Conservation (phyloP, 2,797 vertebrate genomes). For the Enteromius treurensis region DNA sequence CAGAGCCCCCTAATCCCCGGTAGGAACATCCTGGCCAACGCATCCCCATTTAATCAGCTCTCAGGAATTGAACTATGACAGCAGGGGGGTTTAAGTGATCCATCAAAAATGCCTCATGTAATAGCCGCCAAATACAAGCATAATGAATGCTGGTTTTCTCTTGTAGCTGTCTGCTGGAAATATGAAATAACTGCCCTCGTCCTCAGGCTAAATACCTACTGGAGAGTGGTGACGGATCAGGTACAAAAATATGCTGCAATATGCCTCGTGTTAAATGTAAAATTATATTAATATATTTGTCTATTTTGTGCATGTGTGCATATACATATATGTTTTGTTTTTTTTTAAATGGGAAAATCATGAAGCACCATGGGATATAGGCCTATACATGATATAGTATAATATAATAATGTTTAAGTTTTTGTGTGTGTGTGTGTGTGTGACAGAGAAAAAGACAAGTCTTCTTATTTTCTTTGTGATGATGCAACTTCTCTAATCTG, state of each 20-base stretch:
- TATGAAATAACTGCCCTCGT: constrained; percentile 20
- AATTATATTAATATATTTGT: neutral
- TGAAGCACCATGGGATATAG: neutral
- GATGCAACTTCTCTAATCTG: constrained; percentile 3
- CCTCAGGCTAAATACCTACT: constrained; percentile 42
- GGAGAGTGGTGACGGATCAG: constrained; percentile 13
- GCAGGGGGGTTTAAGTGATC: constrained; percentile 54
- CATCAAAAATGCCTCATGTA: constrained; percentile 53
- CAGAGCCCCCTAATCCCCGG: constrained; percentile 46
- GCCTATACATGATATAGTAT: neutral
- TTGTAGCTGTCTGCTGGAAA: constrained; percentile 41
- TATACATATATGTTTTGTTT: neutral
- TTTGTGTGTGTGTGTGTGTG: neutral
- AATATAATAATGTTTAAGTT: neutral
- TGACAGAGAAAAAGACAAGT: neutral
- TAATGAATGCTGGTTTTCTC: constrained; percentile 33
- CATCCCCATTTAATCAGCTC: constrained; percentile 58
- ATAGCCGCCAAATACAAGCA: constrained; percentile 48
- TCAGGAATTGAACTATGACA: constrained; percentile 56
- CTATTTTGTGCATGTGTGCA: neutral
- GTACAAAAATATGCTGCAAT: neutral
- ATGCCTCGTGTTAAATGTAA: neutral
- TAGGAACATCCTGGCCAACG: constrained; percentile 36
- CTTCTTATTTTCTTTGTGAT: neutral
- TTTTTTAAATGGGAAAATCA: neutral